Evolutionary conservation across 2,797 vertebrate species (phyloP).

Genomic region (Pantherophis alleghaniensis): DNA sequence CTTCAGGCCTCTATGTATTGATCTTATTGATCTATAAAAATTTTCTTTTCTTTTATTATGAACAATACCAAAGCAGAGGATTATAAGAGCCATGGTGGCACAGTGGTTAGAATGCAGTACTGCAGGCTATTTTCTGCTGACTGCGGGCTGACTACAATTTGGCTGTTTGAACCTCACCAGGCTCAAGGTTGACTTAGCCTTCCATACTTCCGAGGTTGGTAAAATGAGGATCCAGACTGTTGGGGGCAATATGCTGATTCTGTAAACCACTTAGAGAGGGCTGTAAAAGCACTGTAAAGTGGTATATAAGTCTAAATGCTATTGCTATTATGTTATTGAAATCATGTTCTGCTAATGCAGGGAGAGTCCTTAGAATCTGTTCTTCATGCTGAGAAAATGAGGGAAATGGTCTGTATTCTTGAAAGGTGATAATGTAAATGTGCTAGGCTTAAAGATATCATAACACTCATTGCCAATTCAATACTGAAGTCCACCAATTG

Average conservation of each 20-base stretch:
- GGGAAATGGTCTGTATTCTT: background rate
- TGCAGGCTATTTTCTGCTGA: too few species aligned
- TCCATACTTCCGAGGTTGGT: too few species aligned
- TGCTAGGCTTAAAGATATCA: background rate
- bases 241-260: too few species aligned
- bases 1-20: background rate
- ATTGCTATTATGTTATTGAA: background rate
- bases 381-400: background rate
- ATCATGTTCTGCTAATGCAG: background rate
- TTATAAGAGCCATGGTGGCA: background rate
- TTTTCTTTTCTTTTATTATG: background rate
- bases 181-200: too few species aligned
- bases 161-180: too few species aligned
- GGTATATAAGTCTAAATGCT: too few species aligned
- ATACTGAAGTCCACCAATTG: background rate
- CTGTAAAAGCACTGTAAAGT: too few species aligned
- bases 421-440: background rate
- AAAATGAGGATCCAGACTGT: too few species aligned
- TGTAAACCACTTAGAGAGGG: too few species aligned
- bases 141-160: too few species aligned
- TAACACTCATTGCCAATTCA: background rate
- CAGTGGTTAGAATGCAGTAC: too few species aligned
- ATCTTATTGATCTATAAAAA: background rate
- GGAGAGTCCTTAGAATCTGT: background rate
- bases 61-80: background rate